These are phyloP conservation scores for Stichodactyla mertensii DNA, from an alignment of 64 coral and sea anemone species.

Conservation along the genomic window DNA sequence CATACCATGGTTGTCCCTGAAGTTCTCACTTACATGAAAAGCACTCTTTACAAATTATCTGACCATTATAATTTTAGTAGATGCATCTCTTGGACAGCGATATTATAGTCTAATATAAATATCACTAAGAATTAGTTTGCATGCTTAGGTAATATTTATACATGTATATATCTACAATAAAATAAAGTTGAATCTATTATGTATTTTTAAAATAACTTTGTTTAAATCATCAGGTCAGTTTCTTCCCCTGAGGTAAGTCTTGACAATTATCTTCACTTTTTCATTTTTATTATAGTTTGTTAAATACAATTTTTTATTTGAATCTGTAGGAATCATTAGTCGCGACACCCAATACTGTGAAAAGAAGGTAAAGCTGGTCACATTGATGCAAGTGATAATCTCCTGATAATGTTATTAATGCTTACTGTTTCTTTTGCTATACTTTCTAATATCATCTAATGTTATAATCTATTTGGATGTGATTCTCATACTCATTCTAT, in stretches of 20 bases:
- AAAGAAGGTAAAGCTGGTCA: background rate
- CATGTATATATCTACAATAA: too few relatives aligned
- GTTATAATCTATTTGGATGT: background rate
- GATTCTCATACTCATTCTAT: background rate
- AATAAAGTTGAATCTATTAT: too few relatives aligned
- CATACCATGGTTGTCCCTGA: too few relatives aligned
- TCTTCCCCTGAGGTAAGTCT: conserved; percentile 26
- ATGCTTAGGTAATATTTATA: too few relatives aligned
- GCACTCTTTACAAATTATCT: too few relatives aligned
- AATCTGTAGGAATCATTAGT: background rate
- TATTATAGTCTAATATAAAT: too few relatives aligned
- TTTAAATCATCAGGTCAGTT: conserved; percentile 13
- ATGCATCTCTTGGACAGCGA: too few relatives aligned
- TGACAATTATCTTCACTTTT: background rate
- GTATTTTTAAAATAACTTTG: too few relatives aligned
- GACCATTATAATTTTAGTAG: too few relatives aligned
- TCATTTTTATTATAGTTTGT: background rate
- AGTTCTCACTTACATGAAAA: too few relatives aligned
- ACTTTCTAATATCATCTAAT: background rate
- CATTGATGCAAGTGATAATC: background rate
- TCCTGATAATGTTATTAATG: background rate
- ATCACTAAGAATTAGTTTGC: too few relatives aligned
- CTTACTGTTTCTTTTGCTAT: background rate
- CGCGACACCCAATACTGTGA: background rate
- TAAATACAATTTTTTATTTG: background rate